Base-by-base conservation (phyloP, 2,113 vertebrate genomes). In the Platysternon megacephalum region DNA sequence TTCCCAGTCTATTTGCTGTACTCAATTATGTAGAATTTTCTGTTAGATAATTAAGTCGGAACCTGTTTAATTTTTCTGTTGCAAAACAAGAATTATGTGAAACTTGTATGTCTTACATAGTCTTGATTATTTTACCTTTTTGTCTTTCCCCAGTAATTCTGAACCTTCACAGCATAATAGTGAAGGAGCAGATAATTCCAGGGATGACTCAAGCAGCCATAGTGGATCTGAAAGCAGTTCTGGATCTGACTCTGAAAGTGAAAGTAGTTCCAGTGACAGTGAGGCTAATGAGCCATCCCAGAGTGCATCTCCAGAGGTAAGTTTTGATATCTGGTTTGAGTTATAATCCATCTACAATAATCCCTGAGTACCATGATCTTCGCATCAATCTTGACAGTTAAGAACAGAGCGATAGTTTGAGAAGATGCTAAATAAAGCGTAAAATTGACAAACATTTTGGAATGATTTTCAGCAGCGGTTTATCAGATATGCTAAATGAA, bases 171-270 rank as follows among this genome's bases (percentile, higher is more conserved):
- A 99, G 84, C 98, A 99, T 98, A 99, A 99, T 96, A 99, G 99
- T 32, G 99, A 99, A 98, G 99, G 98, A 94, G 98, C 99, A 72
- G 99, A 99, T 48, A 99, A 99, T 48, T 99, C 99, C 7, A 98
- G 99, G 95, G 99, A 99, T 84, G 99, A 99, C 98, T 99, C 99
- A 12, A 99, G 99, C 98, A 99, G 99, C 98, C 99, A 99, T 94
- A 99, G 99, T 28, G 99, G 99, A 53, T 99, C 99, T 3, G 99
- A 99, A 95, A 99, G 99, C 98, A 99, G 99, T 97, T 99, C 99
- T 1, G 99, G 99, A 51, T 99, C 99, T 0, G 99, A 99, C 97
- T 99, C 99, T 1, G 99, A 99, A 98, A 99, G 99, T 5, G 99
- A 99, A 97, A 99, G 99, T 98, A 99, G 99, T 97, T 99, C 99